Percentiles rank a stretch among this genome's conserved stretches.
These are phyloP conservation scores for Drosophila aldrichi DNA, from an alignment of 2,888 invertebrate genomes.

Conservation along the genomic window DNA sequence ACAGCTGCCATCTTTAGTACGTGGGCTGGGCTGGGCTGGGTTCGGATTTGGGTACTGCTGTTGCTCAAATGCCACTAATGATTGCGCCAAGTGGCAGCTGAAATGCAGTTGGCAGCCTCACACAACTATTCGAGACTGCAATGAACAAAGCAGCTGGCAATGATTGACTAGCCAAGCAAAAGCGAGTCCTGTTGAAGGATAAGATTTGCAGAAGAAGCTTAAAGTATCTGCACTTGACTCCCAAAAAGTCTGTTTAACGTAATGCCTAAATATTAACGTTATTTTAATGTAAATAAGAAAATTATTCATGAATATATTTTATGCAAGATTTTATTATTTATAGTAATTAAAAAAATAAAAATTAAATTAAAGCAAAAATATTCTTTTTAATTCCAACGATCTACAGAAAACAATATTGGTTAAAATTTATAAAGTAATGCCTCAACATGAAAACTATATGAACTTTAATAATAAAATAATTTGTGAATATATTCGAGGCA, in stretches of 20 bases:
- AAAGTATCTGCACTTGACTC: not conserved
- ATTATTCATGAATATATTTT: not conserved
- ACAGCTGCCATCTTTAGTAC: slow-evolving; percentile 11
- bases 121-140: not conserved
- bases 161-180: slow-evolving; percentile 7
- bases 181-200: not conserved
- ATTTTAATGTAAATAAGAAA: not conserved
- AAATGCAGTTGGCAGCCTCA: slow-evolving; percentile 33
- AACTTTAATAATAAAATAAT: no score
- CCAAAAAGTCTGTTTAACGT: not conserved
- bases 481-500: no score
- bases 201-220: not conserved
- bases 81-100: slow-evolving; percentile 49
- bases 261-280: not conserved
- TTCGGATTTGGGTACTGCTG: slow-evolving; percentile 21
- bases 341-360: no score
- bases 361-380: no score
- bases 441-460: no score
- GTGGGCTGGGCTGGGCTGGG: slow-evolving; percentile 22
- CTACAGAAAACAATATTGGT: no score
- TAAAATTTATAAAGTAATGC: no score
- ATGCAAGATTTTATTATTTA: no score
- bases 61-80: slow-evolving; percentile 43
- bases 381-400: no score
- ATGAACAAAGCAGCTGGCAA: slow-evolving; percentile 8